phyloP scores from a whole-genome alignment of 2,113 vertebrate species.

The Origma solitaria region DNA sequence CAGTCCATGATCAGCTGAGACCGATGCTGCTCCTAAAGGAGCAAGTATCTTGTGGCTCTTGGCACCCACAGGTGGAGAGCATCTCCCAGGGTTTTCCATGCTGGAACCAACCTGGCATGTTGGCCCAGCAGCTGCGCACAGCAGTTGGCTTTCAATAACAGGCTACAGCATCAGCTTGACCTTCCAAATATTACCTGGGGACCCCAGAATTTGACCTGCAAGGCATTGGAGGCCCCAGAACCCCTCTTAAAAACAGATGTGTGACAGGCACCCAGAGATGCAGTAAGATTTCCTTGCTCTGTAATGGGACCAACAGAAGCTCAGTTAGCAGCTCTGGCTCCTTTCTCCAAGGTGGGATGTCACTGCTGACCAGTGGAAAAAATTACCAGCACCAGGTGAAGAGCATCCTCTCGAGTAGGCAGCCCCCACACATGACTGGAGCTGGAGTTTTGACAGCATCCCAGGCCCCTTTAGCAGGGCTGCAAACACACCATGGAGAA shows the following conservation, averaged over 20 bases:
- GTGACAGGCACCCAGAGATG: not conserved
- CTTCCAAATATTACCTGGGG: not conserved
- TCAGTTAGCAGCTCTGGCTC: not conserved
- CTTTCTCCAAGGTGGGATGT: not conserved
- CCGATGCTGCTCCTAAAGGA: not conserved
- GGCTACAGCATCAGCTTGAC: not conserved
- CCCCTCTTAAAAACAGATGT: not conserved
- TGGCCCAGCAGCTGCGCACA: not conserved
- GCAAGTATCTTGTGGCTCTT: not conserved
- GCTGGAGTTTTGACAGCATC: not conserved
- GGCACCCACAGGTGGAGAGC: not conserved
- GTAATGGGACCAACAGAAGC: not conserved
- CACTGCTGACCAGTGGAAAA: not conserved
- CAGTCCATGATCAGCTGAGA: not conserved
- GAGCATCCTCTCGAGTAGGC: not conserved
- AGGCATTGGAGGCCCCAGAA: not conserved
- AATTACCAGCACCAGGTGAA: not conserved
- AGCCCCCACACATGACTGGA: accelerated
- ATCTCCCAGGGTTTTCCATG: not conserved
- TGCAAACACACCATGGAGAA: accelerated
- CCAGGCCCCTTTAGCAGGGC: not conserved
- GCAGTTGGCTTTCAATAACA: not conserved
- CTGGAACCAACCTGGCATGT: not conserved
- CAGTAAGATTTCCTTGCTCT: not conserved
- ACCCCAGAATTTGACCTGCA: not conserved